phyloP scores from a whole-genome alignment of 2,113 vertebrate species.

The Ceratotherium simum region DNA sequence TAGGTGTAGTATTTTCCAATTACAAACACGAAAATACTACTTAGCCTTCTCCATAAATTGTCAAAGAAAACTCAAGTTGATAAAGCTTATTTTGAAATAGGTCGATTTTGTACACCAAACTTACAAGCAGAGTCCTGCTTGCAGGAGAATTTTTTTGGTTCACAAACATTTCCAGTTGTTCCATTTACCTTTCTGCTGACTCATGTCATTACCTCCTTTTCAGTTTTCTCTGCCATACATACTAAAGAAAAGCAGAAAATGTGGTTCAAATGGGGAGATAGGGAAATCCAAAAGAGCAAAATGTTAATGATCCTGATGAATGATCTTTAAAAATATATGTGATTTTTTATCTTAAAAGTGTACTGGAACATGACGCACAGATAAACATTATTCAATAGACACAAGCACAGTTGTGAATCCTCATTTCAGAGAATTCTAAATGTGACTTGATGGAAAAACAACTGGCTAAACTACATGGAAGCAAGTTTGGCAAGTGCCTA shows the following conservation, averaged over 20 bases:
- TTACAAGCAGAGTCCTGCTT: neutral
- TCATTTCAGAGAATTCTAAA: neutral
- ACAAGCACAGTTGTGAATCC: neutral
- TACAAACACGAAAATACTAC: neutral
- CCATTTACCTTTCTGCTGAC: neutral
- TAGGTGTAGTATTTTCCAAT: neutral
- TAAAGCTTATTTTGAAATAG: neutral
- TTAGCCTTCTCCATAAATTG: neutral
- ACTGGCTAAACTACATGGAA: neutral
- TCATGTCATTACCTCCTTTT: neutral
- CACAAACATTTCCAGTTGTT: neutral
- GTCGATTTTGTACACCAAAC: neutral
- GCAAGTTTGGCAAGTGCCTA: neutral
- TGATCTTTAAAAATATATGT: neutral
- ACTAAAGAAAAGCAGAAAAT: neutral
- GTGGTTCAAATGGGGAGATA: neutral
- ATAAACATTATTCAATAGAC: neutral
- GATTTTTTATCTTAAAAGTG: neutral
- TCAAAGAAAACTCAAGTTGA: neutral
- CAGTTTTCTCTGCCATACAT: neutral
- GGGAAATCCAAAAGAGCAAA: neutral
- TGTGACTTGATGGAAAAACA: neutral
- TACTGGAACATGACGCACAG: neutral
- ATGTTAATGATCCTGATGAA: neutral
- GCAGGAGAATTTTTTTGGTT: neutral